These are phyloP conservation scores for Chionomys nivalis DNA, from an alignment of 2,113 vertebrate genomes.

Conservation along the genomic window DNA sequence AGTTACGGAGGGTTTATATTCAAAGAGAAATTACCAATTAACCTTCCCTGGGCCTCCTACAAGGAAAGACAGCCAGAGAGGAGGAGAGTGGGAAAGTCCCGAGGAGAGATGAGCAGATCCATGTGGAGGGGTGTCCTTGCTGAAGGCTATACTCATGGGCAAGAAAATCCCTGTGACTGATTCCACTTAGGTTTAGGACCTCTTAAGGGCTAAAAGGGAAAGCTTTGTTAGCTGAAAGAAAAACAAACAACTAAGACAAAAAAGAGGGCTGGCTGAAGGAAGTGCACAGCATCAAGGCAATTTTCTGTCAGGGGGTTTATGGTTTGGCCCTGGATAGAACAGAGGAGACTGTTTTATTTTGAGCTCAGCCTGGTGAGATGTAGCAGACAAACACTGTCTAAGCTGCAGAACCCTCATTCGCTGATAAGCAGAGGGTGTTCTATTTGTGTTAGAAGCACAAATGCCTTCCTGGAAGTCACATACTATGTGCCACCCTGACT, in stretches of 20 bases:
- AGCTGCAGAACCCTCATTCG: conserved; percentile 40
- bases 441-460: conserved; percentile 26
- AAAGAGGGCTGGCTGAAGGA: not conserved
- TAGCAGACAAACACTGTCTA: conserved; percentile 47
- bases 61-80: conserved; percentile 62
- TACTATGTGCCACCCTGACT: not conserved
- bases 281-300: not conserved
- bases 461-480: conserved; percentile 28
- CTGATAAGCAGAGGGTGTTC: conserved; percentile 20
- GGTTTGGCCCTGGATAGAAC: not conserved
- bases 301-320: conserved; percentile 31
- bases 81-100: conserved; percentile 61
- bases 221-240: conserved; percentile 65
- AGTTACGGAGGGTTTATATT: conserved; percentile 75
- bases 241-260: conserved; percentile 64
- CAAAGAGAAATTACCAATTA: conserved; percentile 80
- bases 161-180: conserved; percentile 69
- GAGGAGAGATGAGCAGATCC: conserved; percentile 56
- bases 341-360: conserved; percentile 60
- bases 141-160: conserved; percentile 69
- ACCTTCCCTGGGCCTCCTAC: conserved; percentile 63
- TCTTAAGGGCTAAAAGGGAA: conserved; percentile 56
- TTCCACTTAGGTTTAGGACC: conserved; percentile 65
- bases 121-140: conserved; percentile 69
- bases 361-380: conserved; percentile 17